Percentiles rank a stretch among this genome's conserved stretches.
Conservation (phyloP, 2,888 invertebrate species). For the Hypercompe scribonia region DNA sequence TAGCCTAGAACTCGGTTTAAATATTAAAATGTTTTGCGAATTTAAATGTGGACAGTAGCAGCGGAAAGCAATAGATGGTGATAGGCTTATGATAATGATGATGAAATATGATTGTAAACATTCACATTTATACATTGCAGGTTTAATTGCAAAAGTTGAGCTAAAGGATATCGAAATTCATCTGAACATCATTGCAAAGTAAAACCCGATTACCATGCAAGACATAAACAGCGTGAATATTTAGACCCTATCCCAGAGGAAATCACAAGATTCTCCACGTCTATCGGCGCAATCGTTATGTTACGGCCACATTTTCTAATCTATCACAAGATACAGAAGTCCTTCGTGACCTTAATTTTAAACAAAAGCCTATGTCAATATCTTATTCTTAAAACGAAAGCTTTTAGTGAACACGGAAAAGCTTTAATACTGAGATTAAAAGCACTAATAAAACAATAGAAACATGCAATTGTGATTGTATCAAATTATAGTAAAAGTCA, state of each 20-base stretch:
- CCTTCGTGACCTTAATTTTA: not conserved
- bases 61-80: not conserved
- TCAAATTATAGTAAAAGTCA: conserved; percentile 24
- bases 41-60: too few relatives aligned
- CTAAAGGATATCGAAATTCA: too few relatives aligned
- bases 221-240: too few relatives aligned
- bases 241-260: too few relatives aligned
- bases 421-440: conserved; percentile 11
- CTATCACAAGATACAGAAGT: not conserved
- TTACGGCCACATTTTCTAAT: not conserved
- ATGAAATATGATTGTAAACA: not conserved
- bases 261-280: not conserved
- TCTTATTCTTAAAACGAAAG: conserved; percentile 8
- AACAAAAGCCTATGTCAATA: not conserved
- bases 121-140: not conserved
- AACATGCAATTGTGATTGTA: conserved; percentile 16
- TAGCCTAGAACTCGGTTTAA: not conserved
- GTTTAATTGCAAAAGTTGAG: not conserved
- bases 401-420: conserved; percentile 12
- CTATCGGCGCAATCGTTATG: too few relatives aligned
- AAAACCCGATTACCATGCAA: too few relatives aligned
- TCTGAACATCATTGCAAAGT: not conserved
- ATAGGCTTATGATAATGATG: not conserved
- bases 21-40: not conserved
- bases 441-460: conserved; percentile 18